phyloP scores from a whole-genome alignment of 2,888 invertebrate genomes.

The Autographa gamma region DNA sequence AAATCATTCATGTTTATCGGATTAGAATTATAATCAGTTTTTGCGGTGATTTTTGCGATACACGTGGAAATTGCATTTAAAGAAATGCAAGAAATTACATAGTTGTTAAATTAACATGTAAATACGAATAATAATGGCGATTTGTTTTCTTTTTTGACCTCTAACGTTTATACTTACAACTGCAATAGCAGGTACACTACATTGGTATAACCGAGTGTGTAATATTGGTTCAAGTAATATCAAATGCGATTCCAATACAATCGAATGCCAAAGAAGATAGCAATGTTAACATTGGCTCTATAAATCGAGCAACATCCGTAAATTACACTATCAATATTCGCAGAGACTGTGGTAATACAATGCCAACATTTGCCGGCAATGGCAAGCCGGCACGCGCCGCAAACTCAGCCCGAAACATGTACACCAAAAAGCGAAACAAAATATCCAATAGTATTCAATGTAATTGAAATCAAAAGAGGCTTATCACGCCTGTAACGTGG shows the following conservation, averaged over 20 bases:
- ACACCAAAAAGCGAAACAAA: slow-evolving; percentile 12
- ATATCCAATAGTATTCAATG: slow-evolving; percentile 30
- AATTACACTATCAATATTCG: slow-evolving; percentile 8
- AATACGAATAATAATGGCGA: background rate
- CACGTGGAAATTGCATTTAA: slow-evolving; percentile 47
- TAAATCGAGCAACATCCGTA: slow-evolving; percentile 8
- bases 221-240: background rate
- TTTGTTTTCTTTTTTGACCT: background rate
- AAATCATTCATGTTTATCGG: slow-evolving; percentile 50
- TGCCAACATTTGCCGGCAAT: slow-evolving; percentile 5
- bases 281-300: background rate
- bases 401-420: background rate
- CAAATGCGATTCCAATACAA: slow-evolving; percentile 2
- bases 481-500: slow-evolving; percentile 38
- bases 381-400: slow-evolving; percentile 5
- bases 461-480: slow-evolving; percentile 39
- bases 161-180: background rate
- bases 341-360: slow-evolving; percentile 7
- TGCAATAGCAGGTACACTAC: background rate
- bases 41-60: slow-evolving; percentile 39
- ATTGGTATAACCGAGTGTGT: background rate
- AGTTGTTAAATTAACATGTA: slow-evolving; percentile 23
- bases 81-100: slow-evolving; percentile 42
- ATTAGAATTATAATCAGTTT: slow-evolving; percentile 41
- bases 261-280: background rate